Evolutionary conservation across 1,140 invertebrate species (phyloP), one percentile per base, ranked within the genome.

Genomic region (Sycophila sp.): DNA sequence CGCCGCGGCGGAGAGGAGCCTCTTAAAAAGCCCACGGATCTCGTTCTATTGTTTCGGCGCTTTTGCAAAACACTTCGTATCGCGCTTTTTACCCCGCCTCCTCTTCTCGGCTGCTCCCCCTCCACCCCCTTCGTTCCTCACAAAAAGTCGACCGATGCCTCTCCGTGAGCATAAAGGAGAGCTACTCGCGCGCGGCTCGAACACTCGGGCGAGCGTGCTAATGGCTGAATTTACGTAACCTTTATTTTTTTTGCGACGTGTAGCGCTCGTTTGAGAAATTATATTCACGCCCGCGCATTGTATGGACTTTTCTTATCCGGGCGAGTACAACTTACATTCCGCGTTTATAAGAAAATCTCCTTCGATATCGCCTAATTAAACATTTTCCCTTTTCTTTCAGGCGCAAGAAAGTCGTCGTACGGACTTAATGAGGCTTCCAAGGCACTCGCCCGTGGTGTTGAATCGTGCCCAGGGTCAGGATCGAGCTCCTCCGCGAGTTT

Each of bases 1-100:
- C 28, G 13, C 34, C 38, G 40, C 68, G 17, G n/a, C 47, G 42
- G 38, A n/a, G n/a, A n/a, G n/a, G n/a, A n/a, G 13, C 19, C 5
- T 24, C 10, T 42, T 40, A 38, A 30, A 51, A 64, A 45, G 45
- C 56, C 45, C 42, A 19, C 32, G 32, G 36, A 36, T 66, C 49
- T 66, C 51, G 34, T 66, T 66, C 65, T 49, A 59, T 67, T 69
- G 55, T 69, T 51, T 59, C 55, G 28, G n/a, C 28, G n/a, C 38
- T 40, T 56, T 55, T 32, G 51, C 51, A 32, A 67, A 58, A 32
- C 38, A 38, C 30, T 51, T 66, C 15, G 34, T 15, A n/a, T 28
- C 36, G 30, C 17, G 32, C 15, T n/a, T 64, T 64, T 64, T 49
- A 6, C 15, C 55, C 32, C 32, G 30, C 26, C 26, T 53, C 28